These are phyloP conservation scores for Amphimedon queenslandica DNA, from an alignment of 37 sponge, comb jelly and placozoan genomes.

Conservation along the genomic window DNA sequence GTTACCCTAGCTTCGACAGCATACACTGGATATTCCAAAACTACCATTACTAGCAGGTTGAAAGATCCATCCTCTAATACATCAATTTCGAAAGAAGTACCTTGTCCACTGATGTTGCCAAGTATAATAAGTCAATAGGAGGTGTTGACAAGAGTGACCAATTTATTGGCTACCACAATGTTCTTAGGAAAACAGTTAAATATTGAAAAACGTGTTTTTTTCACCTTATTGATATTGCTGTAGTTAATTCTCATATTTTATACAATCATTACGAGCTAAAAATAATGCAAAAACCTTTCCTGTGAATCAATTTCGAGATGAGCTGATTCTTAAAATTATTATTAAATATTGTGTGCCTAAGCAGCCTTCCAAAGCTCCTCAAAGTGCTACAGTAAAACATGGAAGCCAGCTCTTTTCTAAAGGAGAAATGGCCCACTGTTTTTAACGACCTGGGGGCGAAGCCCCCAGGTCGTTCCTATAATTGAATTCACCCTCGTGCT, in stretches of 20 bases:
- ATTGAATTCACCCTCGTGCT: too few species aligned
- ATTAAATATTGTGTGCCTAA: not conserved
- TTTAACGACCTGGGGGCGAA: too few species aligned
- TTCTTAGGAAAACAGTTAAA: constrained; percentile 5
- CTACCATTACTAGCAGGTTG: not conserved
- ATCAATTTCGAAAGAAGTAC: not conserved
- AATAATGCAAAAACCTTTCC: not conserved
- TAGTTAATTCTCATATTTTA: constrained; percentile 24
- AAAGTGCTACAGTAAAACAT: not conserved
- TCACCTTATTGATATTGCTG: constrained; percentile 36
- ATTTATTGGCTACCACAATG: constrained; percentile 14
- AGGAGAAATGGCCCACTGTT: not conserved
- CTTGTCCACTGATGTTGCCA: constrained; percentile 12
- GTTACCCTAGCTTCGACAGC: constrained; percentile 27
- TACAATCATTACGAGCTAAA: constrained; percentile 8
- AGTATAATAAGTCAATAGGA: constrained; percentile 48
- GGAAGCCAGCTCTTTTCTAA: not conserved
- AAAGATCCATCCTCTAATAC: not conserved
- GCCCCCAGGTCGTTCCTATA: too few species aligned
- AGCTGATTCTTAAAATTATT: not conserved
- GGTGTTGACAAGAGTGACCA: constrained; percentile 48
- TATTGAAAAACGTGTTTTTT: constrained; percentile 47
- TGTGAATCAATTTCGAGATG: constrained; percentile 2
- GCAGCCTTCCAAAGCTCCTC: too few species aligned
- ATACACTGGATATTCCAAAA: constrained; percentile 27